These are phyloP conservation scores for Argyresthia goedartella DNA, from an alignment of 2,888 invertebrate genomes.

Conservation along the genomic window DNA sequence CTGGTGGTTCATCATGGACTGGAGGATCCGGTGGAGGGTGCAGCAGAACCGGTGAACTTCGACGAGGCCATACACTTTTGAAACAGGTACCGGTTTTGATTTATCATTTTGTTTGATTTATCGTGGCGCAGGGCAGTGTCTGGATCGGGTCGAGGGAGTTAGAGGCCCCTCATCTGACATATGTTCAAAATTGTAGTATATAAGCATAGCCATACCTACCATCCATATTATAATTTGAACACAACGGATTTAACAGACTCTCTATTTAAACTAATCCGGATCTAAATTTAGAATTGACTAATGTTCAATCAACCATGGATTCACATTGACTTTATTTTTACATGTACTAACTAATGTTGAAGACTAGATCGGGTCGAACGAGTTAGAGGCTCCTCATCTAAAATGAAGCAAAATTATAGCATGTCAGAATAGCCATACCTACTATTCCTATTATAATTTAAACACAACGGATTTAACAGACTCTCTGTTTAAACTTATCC, in stretches of 20 bases:
- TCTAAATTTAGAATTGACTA: no score
- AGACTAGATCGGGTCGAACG: slow-evolving; percentile 20
- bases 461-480: no score
- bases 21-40: slow-evolving; percentile 44
- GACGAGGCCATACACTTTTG: slow-evolving; percentile 57
- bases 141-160: slow-evolving; percentile 23
- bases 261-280: no score
- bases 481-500: no score
- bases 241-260: no score
- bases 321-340: no score
- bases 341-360: no score
- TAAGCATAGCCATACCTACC: no score
- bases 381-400: slow-evolving; percentile 34
- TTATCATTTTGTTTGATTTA: slow-evolving; percentile 68
- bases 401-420: not conserved
- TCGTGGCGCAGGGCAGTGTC: slow-evolving; percentile 25
- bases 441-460: no score
- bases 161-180: slow-evolving; percentile 28
- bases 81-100: slow-evolving; percentile 68
- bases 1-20: slow-evolving; percentile 44
- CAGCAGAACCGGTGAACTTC: slow-evolving; percentile 48
- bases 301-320: no score
- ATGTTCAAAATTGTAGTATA: not conserved
- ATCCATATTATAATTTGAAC: no score
- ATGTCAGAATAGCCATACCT: no score